Evolutionary conservation across 1,140 invertebrate genomes (phyloP), one percentile per base, ranked within the genome.

Genomic region (Myzus persicae): DNA sequence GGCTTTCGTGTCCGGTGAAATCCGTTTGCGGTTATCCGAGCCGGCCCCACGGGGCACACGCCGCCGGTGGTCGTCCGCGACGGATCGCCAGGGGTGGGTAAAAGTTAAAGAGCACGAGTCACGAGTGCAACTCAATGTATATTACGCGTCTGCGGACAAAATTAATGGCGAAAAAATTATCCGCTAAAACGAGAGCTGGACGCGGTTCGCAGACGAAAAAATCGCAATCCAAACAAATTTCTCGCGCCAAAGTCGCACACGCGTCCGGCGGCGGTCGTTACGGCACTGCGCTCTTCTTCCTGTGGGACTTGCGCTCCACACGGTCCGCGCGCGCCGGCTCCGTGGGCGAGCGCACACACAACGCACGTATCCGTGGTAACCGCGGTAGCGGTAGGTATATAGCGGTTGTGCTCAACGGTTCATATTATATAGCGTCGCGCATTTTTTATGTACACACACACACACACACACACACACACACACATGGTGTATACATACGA

Each of bases 331-430:
- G 40, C 90, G 36, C 4, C 91, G 46, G 22, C 46, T 84, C 46
- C 14, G 42, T 26, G 46, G 5, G 26, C 81, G 26, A 48, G 40
- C 59, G 42, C 90, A 48, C 91, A 36, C 67, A 93, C 76, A 84
- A 85, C 76, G 44, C 91, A n/a, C 31, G 91, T 92, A 92, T 85
- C 76, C 91, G 91, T 93, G 81, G 91, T 93, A 54, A 85, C 91
- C 46, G 24, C 81, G 91, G 91, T 93, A 48, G 9, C n/a, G 81
- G 42, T 76, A 76, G 59, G 59, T 76, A n/a, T 76, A 76, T 76
- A 76, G 59, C 42, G 51, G 44, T 88, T 46, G 87, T 42, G 54
- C 20, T 38, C 87, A 89, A 59, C 88, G 88, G 51, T 90, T 40
- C 20, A 90, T 59, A 31, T 54, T 51, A n/a, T 76, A n/a, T 36